Evolutionary conservation across 1,140 invertebrate species (phyloP).

Genomic region (Proctacanthus coquilletti): DNA sequence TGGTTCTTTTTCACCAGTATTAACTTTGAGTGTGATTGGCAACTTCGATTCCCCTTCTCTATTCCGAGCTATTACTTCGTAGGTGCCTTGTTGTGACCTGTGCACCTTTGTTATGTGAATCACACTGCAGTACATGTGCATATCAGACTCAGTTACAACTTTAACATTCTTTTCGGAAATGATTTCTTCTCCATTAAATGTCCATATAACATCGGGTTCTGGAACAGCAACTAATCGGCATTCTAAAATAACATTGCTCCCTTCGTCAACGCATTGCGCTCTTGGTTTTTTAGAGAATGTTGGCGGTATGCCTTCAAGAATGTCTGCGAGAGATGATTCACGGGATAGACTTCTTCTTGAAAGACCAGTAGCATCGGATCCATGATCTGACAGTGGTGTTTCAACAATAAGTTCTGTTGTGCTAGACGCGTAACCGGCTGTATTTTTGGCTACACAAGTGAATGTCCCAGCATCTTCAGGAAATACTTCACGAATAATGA

Average conservation of each 20-base stretch:
- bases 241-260: constrained; percentile 63
- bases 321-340: constrained; percentile 79
- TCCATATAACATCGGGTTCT: constrained; percentile 78
- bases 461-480: constrained; percentile 94
- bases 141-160: constrained; percentile 63
- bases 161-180: constrained; percentile 48
- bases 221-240: constrained; percentile 76
- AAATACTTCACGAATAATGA: constrained; percentile 90
- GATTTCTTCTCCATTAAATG: constrained; percentile 54
- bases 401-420: constrained; percentile 81
- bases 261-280: constrained; percentile 66
- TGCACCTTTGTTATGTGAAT: constrained; percentile 63
- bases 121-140: constrained; percentile 76
- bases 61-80: constrained; percentile 76
- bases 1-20: constrained; percentile 55
- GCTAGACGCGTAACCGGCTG: constrained; percentile 80
- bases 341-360: constrained; percentile 69
- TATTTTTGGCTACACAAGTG: constrained; percentile 91
- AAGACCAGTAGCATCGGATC: constrained; percentile 61
- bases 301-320: constrained; percentile 80
- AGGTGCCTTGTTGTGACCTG: constrained; percentile 70
- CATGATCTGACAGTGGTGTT: constrained; percentile 73
- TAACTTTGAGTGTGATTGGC: constrained; percentile 66
- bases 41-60: constrained; percentile 76
- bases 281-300: constrained; percentile 82